phyloP scores from a whole-genome alignment of 1,140 invertebrate genomes.

The Goniozus legneri region DNA sequence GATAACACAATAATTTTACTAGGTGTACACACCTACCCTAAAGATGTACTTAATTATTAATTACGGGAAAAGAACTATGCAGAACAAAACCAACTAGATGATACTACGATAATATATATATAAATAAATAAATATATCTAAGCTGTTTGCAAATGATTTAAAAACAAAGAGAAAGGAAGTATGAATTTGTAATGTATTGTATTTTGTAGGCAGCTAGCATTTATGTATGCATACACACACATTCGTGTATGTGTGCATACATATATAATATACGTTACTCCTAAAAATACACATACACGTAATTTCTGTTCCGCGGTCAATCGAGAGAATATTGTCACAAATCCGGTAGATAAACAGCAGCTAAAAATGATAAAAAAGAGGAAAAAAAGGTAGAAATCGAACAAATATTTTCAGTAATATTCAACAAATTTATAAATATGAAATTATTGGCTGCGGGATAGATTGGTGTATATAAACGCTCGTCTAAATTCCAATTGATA shows the following conservation, averaged over 20 bases:
- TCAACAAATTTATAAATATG: too few relatives aligned
- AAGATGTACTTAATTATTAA: slow-evolving; percentile 38
- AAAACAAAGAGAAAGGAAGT: slow-evolving; percentile 9
- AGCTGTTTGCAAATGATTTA: slow-evolving; percentile 33
- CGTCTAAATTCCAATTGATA: too few relatives aligned
- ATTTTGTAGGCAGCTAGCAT: slow-evolving; percentile 41
- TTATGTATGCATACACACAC: slow-evolving; percentile 33
- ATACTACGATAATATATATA: slow-evolving; percentile 35
- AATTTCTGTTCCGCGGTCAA: not conserved
- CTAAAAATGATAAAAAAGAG: not conserved
- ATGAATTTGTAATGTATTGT: slow-evolving; percentile 40
- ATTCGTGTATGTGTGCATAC: slow-evolving; percentile 18
- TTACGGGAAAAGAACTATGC: slow-evolving; percentile 20
- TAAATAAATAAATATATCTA: slow-evolving; percentile 32
- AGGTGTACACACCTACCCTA: slow-evolving; percentile 22
- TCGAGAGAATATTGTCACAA: too few relatives aligned
- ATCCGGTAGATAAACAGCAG: too few relatives aligned
- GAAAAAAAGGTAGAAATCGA: too few relatives aligned
- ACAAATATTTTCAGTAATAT: too few relatives aligned
- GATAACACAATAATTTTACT: slow-evolving; percentile 14
- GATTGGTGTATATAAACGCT: too few relatives aligned
- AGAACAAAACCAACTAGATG: slow-evolving; percentile 34
- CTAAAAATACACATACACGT: slow-evolving; percentile 27
- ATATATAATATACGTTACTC: slow-evolving; percentile 7
- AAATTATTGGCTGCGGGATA: too few relatives aligned